Percentiles rank a stretch among this genome's conserved stretches.
These are phyloP conservation scores for Halesus radiatus DNA, from an alignment of 1,140 invertebrate genomes.

Conservation along the genomic window DNA sequence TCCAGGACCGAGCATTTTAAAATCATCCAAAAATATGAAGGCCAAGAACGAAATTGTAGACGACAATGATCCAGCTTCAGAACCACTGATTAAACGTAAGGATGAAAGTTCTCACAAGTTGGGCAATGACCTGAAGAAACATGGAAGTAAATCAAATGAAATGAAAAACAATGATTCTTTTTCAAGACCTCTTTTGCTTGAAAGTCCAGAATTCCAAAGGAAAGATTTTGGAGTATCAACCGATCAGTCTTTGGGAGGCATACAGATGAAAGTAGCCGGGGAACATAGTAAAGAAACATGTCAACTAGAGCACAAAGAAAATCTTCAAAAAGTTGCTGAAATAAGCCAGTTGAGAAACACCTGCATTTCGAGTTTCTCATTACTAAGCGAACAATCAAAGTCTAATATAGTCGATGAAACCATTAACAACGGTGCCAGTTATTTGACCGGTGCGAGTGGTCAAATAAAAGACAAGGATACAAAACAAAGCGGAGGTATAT, in stretches of 20 bases:
- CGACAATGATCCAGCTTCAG: slow-evolving; percentile 65
- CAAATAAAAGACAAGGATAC: too few species aligned
- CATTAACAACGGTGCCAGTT: not conserved
- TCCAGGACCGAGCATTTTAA: slow-evolving; percentile 61
- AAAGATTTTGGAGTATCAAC: slow-evolving; percentile 26
- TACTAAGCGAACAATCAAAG: slow-evolving; percentile 25
- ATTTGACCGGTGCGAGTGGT: not conserved
- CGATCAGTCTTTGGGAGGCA: not conserved
- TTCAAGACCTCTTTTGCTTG: slow-evolving; percentile 39
- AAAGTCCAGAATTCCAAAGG: slow-evolving; percentile 42
- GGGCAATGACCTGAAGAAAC: not conserved
- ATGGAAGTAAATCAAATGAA: slow-evolving; percentile 32
- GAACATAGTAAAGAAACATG: not conserved
- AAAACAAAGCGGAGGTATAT: too few species aligned
- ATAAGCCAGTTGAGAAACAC: slow-evolving; percentile 33
- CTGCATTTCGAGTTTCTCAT: slow-evolving; percentile 26
- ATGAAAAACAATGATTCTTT: slow-evolving; percentile 41
- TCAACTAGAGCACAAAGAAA: slow-evolving; percentile 20
- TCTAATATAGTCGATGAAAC: slow-evolving; percentile 7
- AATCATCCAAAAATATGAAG: slow-evolving; percentile 65
- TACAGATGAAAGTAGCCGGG: slow-evolving; percentile 14
- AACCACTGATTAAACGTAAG: slow-evolving; percentile 62
- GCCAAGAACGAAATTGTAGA: slow-evolving; percentile 64
- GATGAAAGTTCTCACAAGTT: slow-evolving; percentile 54
- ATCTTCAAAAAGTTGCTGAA: slow-evolving; percentile 34